These are phyloP conservation scores for Cossypha dichroa DNA, from an alignment of 2,797 vertebrate genomes.

Conservation along the genomic window DNA sequence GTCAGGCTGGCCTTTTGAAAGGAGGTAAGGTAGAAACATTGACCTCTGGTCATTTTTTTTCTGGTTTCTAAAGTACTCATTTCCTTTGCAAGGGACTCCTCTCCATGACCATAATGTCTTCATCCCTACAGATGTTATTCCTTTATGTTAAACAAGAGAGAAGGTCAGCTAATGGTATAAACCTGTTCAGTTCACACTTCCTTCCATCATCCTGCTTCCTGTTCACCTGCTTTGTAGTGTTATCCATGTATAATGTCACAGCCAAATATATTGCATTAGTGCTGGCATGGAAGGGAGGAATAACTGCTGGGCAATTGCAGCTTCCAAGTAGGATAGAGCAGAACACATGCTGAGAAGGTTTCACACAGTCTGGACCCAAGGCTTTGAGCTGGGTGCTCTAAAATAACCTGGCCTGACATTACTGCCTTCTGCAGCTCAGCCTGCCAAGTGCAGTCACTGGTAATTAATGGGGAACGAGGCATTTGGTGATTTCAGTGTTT, in stretches of 20 bases:
- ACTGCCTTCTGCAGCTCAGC: background rate
- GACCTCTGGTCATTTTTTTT: background rate
- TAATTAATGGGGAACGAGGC: background rate
- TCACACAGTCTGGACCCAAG: background rate
- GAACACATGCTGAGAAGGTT: background rate
- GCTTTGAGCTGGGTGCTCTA: background rate
- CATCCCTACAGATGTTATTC: background rate
- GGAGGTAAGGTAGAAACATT: background rate
- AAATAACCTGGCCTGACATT: background rate
- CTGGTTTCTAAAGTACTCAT: background rate
- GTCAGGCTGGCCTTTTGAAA: background rate
- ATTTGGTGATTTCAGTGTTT: slow-evolving; percentile 10
- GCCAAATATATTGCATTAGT: background rate
- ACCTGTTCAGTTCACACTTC: background rate
- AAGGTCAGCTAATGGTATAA: background rate
- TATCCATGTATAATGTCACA: background rate
- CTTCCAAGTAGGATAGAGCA: background rate
- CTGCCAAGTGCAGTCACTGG: background rate
- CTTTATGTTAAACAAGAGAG: background rate
- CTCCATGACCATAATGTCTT: background rate
- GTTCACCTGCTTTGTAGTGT: background rate
- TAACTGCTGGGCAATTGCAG: background rate
- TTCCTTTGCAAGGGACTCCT: background rate
- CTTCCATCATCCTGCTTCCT: background rate
- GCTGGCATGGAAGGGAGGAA: background rate